Evolutionary conservation across 2,113 vertebrate species (phyloP), one percentile per base, ranked within the genome.

Genomic region (Pteropus alecto): DNA sequence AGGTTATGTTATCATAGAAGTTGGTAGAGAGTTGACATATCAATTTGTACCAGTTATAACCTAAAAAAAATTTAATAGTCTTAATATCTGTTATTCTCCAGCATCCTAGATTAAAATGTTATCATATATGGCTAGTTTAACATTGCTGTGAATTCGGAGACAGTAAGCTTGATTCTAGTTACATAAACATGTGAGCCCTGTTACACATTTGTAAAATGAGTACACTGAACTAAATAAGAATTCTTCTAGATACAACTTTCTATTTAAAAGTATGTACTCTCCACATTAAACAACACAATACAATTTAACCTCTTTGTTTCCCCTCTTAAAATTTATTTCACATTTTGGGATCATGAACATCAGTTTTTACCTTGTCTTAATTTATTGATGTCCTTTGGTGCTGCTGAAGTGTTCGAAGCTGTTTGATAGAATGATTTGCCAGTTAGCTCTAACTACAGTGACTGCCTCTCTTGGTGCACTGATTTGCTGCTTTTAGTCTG

Each of bases 401-500:
- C 21, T 93, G 26, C 63, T 83, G 5, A 94, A 83, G 41, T 94
- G 38, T 76, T 86, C n/a, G 46, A n/a, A 92, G 90, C 30, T 86
- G 6, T 79, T 93, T 24, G 46, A 43, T 71, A 78, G 26, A 79
- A 56, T 73, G 48, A 26, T 68, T 95, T 51, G 41, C 24, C 19
- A 58, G 0, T 87, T 76, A 95, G 8, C 13, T 67, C 51, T 95
- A 90, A 76, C 26, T 68, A 30, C 18, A 89, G 38, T 77, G 38
- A 93, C 16, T 76, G 41, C n/a, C 24, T 87, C 30, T 63, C 0
- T 84, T 78, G 30, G 73, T 63, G 91, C 12, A 90, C 30, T 83
- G 1, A 46, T 68, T 89, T 87, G 15, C 58, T 94, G 63, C 41
- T 84, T 93, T 92, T 94, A 68, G 79, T 95, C 22, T 93, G 5